Evolutionary conservation across 2,888 invertebrate genomes (phyloP), one percentile per base, ranked within the genome.

Genomic region (Doris montereyensis): DNA sequence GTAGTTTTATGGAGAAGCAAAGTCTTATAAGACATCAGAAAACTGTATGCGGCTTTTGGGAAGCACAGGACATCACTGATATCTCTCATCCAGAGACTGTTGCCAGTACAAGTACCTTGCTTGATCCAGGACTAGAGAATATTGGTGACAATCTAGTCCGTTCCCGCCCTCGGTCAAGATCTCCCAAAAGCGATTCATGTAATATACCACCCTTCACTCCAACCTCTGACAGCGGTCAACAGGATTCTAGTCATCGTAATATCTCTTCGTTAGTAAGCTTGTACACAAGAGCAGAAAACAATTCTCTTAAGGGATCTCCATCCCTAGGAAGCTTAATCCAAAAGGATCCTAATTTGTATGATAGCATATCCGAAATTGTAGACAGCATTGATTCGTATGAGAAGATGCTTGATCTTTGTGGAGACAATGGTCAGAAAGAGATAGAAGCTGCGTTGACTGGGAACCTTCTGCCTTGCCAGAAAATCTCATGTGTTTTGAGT

Each of bases 341-440:
- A 35, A 79, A 76, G 74, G 79, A 79, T 32, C 79, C 79, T 4
- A 60, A 75, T 0, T 35, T 79, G 1, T 79, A 60, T 28, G 62
- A 68, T 13, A 70, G 74, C n/a, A 79, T 79, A 28, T 79, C 79
- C 13, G 74, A 79, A 35, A 68, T 79, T 24, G 79, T 79, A 13
- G 79, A 79, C 1, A 70, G 79, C 41, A 79, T 79, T 24, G 79
- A 76, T 34, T 79, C 79, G 0, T 79, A 79, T 70, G 79, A 79
- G 65, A 68, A 79, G 17, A 79, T 79, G 79, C 41, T 79, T 58
- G 70, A 75, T 65, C 30, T 79, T 41, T 79, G 79, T 76, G 75
- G 79, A 21, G 79, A 79, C 10, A 68, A 17, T 13, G 79, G 79
- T 13, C 79, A 79, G 70, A 68, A 26, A 21, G 75, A 60, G 21